phyloP scores from a whole-genome alignment of 2,113 vertebrate genomes.

The Erinaceus europaeus region DNA sequence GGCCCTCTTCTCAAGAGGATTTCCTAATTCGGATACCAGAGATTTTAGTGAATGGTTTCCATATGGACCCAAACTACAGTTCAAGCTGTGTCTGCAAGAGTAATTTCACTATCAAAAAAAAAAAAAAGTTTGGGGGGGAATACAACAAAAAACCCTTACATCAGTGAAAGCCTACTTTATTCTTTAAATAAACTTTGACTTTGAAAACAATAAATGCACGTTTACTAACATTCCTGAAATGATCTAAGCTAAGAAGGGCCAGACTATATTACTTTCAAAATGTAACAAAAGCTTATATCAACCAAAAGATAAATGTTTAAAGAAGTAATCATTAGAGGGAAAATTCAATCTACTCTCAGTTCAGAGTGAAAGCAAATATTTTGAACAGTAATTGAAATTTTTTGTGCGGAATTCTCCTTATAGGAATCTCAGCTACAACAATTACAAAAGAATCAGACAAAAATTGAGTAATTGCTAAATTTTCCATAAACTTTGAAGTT shows the following conservation, averaged over 20 bases:
- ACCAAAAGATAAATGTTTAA: slow-evolving; percentile 19
- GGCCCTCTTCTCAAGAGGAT: slow-evolving; percentile 57
- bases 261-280: slow-evolving; percentile 39
- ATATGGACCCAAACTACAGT: slow-evolving; percentile 43
- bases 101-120: slow-evolving; percentile 31
- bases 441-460: slow-evolving; percentile 50
- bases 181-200: slow-evolving; percentile 51
- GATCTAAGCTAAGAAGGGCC: slow-evolving; percentile 37
- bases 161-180: slow-evolving; percentile 48
- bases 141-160: not conserved
- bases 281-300: slow-evolving; percentile 15
- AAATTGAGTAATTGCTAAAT: slow-evolving; percentile 66
- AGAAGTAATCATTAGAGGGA: slow-evolving; percentile 31
- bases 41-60: slow-evolving; percentile 52
- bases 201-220: slow-evolving; percentile 30
- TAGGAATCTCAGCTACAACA: slow-evolving; percentile 27
- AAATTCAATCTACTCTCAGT: slow-evolving; percentile 20
- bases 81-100: slow-evolving; percentile 41
- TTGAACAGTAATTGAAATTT: slow-evolving; percentile 56
- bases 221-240: slow-evolving; percentile 24
- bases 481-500: slow-evolving; percentile 52
- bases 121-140: no score
- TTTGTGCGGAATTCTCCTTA: slow-evolving; percentile 30
- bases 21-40: slow-evolving; percentile 54
- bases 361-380: slow-evolving; percentile 16